Percentiles rank a stretch among this genome's conserved stretches.
phyloP scores from a whole-genome alignment of 2,888 invertebrate species.

The Plebejus argus region DNA sequence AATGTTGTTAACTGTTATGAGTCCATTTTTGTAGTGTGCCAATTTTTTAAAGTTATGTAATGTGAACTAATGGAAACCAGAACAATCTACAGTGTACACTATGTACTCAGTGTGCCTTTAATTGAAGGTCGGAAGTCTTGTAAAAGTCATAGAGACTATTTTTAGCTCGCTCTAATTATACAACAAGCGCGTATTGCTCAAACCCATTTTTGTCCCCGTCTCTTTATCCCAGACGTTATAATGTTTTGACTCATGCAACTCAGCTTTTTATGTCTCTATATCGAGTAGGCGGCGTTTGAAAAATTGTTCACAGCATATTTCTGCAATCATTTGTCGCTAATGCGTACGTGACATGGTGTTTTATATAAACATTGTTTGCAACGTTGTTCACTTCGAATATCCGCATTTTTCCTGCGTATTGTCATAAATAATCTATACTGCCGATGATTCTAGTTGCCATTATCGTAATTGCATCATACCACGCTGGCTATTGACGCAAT shows the following conservation, averaged over 20 bases:
- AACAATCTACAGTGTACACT: slow-evolving; percentile 53
- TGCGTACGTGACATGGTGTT: slow-evolving; percentile 33
- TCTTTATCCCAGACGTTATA: slow-evolving; percentile 48
- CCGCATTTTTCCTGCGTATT: slow-evolving; percentile 40
- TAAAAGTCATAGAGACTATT: slow-evolving; percentile 65
- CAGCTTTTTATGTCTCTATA: slow-evolving; percentile 8
- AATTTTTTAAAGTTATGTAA: slow-evolving; percentile 53
- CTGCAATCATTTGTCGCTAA: slow-evolving; percentile 37
- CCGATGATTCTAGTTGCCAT: slow-evolving; percentile 19
- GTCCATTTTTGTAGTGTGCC: slow-evolving; percentile 58
- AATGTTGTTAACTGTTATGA: slow-evolving; percentile 48
- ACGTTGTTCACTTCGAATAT: slow-evolving; percentile 33
- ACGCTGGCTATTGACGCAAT: neutral
- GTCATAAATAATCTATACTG: slow-evolving; percentile 31
- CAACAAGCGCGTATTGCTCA: slow-evolving; percentile 54
- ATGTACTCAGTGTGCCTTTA: slow-evolving; percentile 49
- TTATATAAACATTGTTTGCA: slow-evolving; percentile 32
- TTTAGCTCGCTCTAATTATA: slow-evolving; percentile 68
- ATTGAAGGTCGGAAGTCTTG: slow-evolving; percentile 68
- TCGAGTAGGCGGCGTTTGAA: slow-evolving; percentile 26
- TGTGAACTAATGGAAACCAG: slow-evolving; percentile 54
- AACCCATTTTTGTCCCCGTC: slow-evolving; percentile 56
- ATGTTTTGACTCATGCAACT: slow-evolving; percentile 53
- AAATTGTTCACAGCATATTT: slow-evolving; percentile 34
- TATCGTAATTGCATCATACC: slow-evolving; percentile 25